Conservation (phyloP, 2,797 vertebrate species). For the Megaceryle alcyon region DNA sequence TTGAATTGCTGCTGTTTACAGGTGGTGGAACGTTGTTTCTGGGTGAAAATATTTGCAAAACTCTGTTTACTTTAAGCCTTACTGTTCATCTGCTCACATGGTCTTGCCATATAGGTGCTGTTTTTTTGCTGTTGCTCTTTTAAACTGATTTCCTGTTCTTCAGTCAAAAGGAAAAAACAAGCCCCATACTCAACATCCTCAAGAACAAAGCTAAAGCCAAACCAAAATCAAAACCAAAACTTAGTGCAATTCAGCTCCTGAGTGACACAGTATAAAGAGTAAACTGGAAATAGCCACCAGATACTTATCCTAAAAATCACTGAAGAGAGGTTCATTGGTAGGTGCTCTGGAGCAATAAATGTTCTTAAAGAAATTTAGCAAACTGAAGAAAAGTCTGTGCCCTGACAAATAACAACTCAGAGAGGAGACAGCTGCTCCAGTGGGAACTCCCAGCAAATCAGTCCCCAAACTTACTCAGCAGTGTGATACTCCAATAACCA, state of each 20-base stretch:
- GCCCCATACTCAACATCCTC: background rate
- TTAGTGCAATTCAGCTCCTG: background rate
- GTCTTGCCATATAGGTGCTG: background rate
- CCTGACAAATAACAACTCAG: background rate
- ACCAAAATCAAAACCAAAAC: background rate
- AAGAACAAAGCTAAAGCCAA: background rate
- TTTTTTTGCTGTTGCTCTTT: slow-evolving; percentile 9
- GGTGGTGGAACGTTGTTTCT: background rate
- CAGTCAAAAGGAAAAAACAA: background rate
- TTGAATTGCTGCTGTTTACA: slow-evolving; percentile 54
- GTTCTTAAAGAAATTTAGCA: background rate
- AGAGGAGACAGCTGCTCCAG: background rate
- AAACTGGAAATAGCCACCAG: background rate
- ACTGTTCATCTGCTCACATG: background rate
- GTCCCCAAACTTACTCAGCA: background rate
- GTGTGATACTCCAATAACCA: background rate
- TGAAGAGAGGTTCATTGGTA: background rate
- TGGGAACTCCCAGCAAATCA: background rate
- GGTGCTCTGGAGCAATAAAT: background rate
- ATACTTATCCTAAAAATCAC: background rate
- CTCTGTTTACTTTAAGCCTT: background rate
- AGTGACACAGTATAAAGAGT: background rate
- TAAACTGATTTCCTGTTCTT: slow-evolving; percentile 19
- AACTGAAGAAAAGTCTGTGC: background rate
- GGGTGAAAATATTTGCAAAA: slow-evolving; percentile 41